phyloP scores from a whole-genome alignment of 2,113 vertebrate genomes.

The Burhinus bistriatus region DNA sequence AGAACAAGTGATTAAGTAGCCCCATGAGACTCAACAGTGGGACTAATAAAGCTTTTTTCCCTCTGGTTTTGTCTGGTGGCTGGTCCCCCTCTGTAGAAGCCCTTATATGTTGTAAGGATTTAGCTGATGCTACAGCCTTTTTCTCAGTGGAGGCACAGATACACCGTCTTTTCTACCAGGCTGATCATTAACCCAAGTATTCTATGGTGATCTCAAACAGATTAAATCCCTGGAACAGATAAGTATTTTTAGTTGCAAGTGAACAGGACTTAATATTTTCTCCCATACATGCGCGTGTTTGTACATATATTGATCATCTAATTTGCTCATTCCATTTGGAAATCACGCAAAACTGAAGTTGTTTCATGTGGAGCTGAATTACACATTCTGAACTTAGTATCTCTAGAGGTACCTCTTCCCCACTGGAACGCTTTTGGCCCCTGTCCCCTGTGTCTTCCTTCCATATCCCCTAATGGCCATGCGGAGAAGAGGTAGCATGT shows the following conservation, averaged over 20 bases:
- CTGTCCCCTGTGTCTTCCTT: neutral
- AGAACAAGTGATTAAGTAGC: neutral
- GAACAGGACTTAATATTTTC: neutral
- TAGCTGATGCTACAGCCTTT: neutral
- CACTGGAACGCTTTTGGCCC: neutral
- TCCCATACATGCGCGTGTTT: neutral
- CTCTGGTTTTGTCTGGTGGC: neutral
- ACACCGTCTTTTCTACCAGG: neutral
- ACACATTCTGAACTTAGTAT: neutral
- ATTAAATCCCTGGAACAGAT: neutral
- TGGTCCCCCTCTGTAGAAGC: neutral
- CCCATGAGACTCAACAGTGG: neutral
- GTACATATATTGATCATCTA: neutral
- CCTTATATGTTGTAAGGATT: neutral
- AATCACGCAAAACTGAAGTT: neutral
- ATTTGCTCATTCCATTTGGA: neutral
- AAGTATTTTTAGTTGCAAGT: neutral
- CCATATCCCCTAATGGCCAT: too few species aligned
- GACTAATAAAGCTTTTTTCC: neutral
- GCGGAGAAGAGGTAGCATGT: neutral
- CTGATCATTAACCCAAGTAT: neutral
- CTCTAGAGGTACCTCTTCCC: neutral
- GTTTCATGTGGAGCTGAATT: neutral
- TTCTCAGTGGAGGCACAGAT: neutral
- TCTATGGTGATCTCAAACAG: neutral